Evolutionary conservation across 2,113 vertebrate species (phyloP).

Genomic region (Fukomys damarensis): DNA sequence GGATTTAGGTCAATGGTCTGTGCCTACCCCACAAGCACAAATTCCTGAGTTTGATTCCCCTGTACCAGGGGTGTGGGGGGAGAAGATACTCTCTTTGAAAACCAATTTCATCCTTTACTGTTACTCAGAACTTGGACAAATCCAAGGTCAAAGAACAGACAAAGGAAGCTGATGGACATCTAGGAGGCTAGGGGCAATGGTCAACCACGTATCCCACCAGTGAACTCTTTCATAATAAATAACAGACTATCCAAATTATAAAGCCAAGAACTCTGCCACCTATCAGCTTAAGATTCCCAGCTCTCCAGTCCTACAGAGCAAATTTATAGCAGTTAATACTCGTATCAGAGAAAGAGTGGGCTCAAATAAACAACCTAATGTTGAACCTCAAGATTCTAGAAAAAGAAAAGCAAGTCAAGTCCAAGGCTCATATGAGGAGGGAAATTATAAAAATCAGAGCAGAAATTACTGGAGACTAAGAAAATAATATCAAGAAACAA

Average conservation of each 20-base stretch:
- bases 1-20: too few species aligned
- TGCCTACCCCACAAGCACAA: too few species aligned
- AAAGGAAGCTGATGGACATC: not conserved
- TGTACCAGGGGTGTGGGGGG: too few species aligned
- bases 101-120: not conserved
- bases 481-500: too few species aligned
- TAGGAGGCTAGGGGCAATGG: not conserved
- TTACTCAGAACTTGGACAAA: not conserved
- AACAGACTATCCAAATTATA: not conserved
- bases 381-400: too few species aligned
- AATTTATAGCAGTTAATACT: too few species aligned
- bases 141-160: not conserved
- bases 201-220: not conserved
- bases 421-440: not conserved
- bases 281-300: not conserved
- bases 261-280: not conserved
- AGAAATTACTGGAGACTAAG: too few species aligned
- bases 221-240: not conserved
- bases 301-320: not conserved
- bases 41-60: too few species aligned
- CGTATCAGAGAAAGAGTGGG: too few species aligned
- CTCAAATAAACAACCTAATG: too few species aligned
- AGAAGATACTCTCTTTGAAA: not conserved
- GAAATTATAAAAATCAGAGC: not conserved
- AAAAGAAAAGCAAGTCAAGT: too few species aligned